These are phyloP conservation scores for Chaenodraco wilsoni DNA, from an alignment of 2,797 vertebrate species.

Conservation along the genomic window DNA sequence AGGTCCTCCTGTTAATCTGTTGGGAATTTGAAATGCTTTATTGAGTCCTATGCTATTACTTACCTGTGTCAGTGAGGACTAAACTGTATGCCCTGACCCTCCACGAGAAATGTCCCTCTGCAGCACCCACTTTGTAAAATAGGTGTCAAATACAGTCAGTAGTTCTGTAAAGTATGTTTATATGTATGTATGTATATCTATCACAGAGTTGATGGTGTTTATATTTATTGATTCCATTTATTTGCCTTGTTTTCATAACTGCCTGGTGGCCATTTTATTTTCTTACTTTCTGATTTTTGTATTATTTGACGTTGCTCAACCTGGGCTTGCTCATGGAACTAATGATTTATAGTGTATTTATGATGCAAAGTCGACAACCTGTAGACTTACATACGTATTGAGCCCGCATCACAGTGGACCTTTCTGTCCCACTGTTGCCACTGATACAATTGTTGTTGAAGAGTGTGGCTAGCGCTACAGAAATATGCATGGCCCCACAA, in stretches of 20 bases:
- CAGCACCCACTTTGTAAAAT: conserved; percentile 76
- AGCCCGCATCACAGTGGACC: conserved; percentile 56
- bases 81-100: conserved; percentile 61
- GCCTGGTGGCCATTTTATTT: conserved; percentile 79
- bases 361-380: conserved; percentile 74
- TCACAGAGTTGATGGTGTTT: conserved; percentile 85
- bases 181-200: conserved; percentile 87
- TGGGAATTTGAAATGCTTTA: conserved; percentile 81
- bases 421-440: conserved; percentile 62
- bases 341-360: conserved; percentile 74
- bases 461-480: conserved; percentile 58
- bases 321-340: conserved; percentile 66
- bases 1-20: conserved; percentile 79
- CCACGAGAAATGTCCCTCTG: conserved; percentile 57
- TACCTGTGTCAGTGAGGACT: conserved; percentile 71
- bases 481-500: conserved; percentile 67
- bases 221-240: conserved; percentile 81
- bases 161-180: conserved; percentile 86
- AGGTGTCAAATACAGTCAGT: conserved; percentile 76
- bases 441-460: conserved; percentile 54
- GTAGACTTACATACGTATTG: conserved; percentile 64
- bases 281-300: conserved; percentile 73
- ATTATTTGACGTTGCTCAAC: conserved; percentile 66
- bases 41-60: conserved; percentile 78
- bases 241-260: conserved; percentile 77